These are phyloP conservation scores for Bergia puertoricense DNA, from an alignment of 92 coral and sea anemone genomes.

Conservation along the genomic window DNA sequence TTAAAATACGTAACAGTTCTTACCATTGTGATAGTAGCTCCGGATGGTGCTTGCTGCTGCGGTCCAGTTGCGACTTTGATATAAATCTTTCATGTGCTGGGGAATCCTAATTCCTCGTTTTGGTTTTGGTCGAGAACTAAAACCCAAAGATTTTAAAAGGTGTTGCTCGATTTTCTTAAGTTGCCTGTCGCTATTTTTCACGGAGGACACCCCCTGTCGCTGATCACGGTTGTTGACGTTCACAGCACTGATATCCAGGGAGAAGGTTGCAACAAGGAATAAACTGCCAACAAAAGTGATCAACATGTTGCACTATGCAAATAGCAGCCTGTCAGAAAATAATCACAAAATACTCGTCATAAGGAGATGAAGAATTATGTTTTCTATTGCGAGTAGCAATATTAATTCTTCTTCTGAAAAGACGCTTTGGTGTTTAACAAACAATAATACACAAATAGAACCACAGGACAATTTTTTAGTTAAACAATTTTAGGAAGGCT, in stretches of 20 bases:
- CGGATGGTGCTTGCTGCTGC: conserved; percentile 83
- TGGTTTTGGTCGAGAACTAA: conserved; percentile 64
- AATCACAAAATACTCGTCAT: background rate
- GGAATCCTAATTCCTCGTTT: conserved; percentile 66
- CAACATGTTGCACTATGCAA: conserved; percentile 62
- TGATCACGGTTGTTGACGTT: background rate
- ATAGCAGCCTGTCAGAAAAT: conserved; percentile 48
- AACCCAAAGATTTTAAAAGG: conserved; percentile 73
- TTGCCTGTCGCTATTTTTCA: conserved; percentile 47
- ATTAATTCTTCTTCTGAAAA: background rate
- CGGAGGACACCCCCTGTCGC: conserved; percentile 13
- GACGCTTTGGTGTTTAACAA: background rate
- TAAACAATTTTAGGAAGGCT: background rate
- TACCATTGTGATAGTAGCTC: conserved; percentile 82
- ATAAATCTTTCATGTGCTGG: conserved; percentile 80
- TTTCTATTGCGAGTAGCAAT: background rate
- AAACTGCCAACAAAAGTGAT: conserved; percentile 63
- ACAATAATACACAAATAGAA: background rate
- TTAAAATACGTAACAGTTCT: background rate
- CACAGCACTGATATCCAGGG: conserved; percentile 28
- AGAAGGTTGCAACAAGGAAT: conserved; percentile 59
- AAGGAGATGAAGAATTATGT: background rate
- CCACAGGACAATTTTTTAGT: conserved; percentile 18
- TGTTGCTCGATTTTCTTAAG: conserved; percentile 69
- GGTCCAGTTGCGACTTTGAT: conserved; percentile 81